Evolutionary conservation across 2,888 invertebrate genomes (phyloP), one percentile per base, ranked within the genome.

Genomic region (Andrena flavipes): DNA sequence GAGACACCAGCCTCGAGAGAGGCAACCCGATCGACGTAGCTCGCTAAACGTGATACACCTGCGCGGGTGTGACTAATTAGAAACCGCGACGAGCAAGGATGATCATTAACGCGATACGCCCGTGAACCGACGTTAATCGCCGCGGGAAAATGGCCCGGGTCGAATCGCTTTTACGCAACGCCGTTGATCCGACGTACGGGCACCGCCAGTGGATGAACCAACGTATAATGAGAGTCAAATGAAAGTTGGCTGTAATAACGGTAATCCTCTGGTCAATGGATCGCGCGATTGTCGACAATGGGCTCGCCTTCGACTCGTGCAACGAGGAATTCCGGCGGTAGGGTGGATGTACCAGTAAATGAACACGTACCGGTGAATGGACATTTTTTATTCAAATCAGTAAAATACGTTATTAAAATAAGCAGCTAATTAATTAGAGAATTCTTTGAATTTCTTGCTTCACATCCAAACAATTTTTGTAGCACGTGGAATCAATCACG

Each of bases 21-120:
- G 82, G 88, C 90, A 88, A 89, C 88, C 87, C 74, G 88, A 64
- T 74, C 67, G 79, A 82, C 90, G 74, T 68, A 33, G 76, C 76
- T 77, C 76, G 74, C 77, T 77, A 74, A 84, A 69, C 84, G 84
- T 68, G 76, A 85, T 88, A 84, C 88, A 90, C 89, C 88, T 88
- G 88, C 78, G 79, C 65, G 83, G 82, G 82, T 81, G 80, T 76
- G 69, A 80, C 80, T 80, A 89, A 86, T 87, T 89, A 88, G 80
- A 78, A 65, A 76, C 82, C 71, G 59, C 76, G 54, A 35, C 71
- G 72, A 71, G 71, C 67, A 51, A 48, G 59, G 74, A 84, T 76
- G 82, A 84, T 80, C 51, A 65, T 33, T 65, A 70, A 60, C 49
- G 35, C 77, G 70, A 65, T 72, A 54, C 64, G 68, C 70, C 67